Percentiles rank a stretch among this genome's conserved stretches.
These are phyloP conservation scores for Bellardia pandia DNA, from an alignment of 2,888 invertebrate genomes.

Conservation along the genomic window DNA sequence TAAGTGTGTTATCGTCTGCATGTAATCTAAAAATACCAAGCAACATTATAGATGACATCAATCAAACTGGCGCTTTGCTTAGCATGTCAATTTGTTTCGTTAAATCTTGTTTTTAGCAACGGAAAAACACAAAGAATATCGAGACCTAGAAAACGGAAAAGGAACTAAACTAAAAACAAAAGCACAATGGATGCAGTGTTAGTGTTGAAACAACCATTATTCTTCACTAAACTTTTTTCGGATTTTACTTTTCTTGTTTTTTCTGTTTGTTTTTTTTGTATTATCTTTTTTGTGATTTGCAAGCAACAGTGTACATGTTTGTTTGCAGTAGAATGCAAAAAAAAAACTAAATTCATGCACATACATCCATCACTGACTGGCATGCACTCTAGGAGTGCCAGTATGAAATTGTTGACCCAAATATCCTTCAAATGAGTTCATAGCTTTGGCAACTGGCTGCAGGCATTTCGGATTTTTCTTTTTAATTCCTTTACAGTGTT, in stretches of 20 bases:
- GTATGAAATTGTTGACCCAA: constrained; percentile 64
- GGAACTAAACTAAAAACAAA: constrained; percentile 16
- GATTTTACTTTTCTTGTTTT: neutral
- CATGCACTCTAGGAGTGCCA: constrained; percentile 33
- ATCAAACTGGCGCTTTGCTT: constrained; percentile 58
- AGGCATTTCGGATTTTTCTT: constrained; percentile 46
- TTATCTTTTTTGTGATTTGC: neutral
- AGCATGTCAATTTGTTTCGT: constrained; percentile 58
- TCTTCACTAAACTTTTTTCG: constrained; percentile 33
- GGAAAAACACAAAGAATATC: neutral
- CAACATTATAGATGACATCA: constrained; percentile 56
- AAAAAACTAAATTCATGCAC: constrained; percentile 28
- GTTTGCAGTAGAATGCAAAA: neutral
- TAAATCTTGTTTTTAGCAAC: constrained; percentile 28
- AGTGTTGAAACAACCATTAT: constrained; percentile 54
- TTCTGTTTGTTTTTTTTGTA: neutral
- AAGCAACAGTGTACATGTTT: constrained; percentile 34
- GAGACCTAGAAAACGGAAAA: constrained; percentile 18
- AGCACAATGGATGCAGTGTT: constrained; percentile 37
- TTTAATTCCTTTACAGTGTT: constrained; percentile 29
- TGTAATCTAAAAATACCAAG: constrained; percentile 49
- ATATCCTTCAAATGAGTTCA: constrained; percentile 63
- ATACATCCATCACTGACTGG: constrained; percentile 17
- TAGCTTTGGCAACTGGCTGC: constrained; percentile 58
- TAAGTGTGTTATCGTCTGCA: neutral